Conservation (phyloP, 2,797 vertebrate species). For the Xenentodon cancila region DNA sequence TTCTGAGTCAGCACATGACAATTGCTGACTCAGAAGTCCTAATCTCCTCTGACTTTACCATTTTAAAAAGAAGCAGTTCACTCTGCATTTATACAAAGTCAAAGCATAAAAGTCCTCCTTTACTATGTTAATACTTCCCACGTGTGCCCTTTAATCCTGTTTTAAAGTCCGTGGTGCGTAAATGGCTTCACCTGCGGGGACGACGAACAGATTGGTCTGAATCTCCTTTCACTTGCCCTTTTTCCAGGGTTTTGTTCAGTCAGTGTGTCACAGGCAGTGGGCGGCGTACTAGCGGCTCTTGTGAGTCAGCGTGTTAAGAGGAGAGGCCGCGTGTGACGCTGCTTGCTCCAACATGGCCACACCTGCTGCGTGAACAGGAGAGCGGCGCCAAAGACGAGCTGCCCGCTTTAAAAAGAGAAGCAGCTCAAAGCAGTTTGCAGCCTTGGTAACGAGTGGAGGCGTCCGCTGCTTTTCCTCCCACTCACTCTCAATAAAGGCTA, state of each 20-base stretch:
- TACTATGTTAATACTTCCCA: too few species aligned
- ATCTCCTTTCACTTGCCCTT: constrained; percentile 25
- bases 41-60: too few species aligned
- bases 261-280: constrained; percentile 38
- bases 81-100: too few species aligned
- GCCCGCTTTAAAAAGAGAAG: constrained; percentile 36
- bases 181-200: background rate
- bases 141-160: too few species aligned
- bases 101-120: too few species aligned
- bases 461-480: constrained; percentile 63
- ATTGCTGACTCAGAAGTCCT: too few species aligned
- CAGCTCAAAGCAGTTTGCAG: constrained; percentile 55
- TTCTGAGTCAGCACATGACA: too few species aligned
- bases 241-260: constrained; percentile 18
- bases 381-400: constrained; percentile 7
- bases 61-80: too few species aligned
- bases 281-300: constrained; percentile 53
- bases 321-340: constrained; percentile 13
- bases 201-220: constrained; percentile 29
- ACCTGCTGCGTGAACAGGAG: constrained; percentile 10
- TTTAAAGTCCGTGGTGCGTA: too few species aligned
- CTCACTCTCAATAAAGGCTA: constrained; percentile 46
- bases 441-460: constrained; percentile 74
- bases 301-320: constrained; percentile 42
- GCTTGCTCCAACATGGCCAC: constrained; percentile 6